These are phyloP conservation scores for Parnassius glacialis DNA, from an alignment of 2,888 invertebrate genomes.

Conservation along the genomic window DNA sequence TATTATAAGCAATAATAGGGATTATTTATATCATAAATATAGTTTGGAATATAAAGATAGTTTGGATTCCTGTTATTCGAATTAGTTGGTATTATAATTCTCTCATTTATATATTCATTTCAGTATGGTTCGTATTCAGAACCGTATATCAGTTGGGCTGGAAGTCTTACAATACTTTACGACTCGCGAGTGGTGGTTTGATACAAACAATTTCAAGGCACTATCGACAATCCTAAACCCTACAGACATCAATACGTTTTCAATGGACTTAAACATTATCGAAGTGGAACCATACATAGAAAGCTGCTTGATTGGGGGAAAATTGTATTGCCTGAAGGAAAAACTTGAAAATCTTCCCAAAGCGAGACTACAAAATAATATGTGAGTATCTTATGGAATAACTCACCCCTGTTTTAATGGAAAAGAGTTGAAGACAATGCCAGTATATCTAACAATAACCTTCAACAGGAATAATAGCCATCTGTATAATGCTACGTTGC, in stretches of 20 bases:
- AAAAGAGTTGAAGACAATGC: too few species aligned
- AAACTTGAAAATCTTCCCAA: constrained; percentile 87
- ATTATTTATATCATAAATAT: not conserved
- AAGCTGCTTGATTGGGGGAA: constrained; percentile 89
- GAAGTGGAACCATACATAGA: constrained; percentile 87
- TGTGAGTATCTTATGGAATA: constrained; percentile 79
- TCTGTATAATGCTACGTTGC: too few species aligned
- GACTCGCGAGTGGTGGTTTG: constrained; percentile 92
- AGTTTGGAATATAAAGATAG: too few species aligned
- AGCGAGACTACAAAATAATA: constrained; percentile 86
- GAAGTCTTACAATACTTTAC: constrained; percentile 95
- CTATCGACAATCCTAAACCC: constrained; percentile 79
- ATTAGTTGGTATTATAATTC: not conserved
- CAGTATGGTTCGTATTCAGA: constrained; percentile 90
- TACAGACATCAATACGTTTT: constrained; percentile 80
- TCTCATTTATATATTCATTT: constrained; percentile 26
- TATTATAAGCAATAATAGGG: too few species aligned
- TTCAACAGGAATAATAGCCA: too few species aligned
- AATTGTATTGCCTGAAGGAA: constrained; percentile 93
- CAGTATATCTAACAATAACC: too few species aligned
- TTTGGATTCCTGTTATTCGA: constrained; percentile 6
- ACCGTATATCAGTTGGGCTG: constrained; percentile 87
- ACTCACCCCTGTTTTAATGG: too few species aligned
- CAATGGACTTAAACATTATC: constrained; percentile 80
- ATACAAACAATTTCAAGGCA: constrained; percentile 84